Evolutionary conservation across 2,113 vertebrate species (phyloP), one percentile per base, ranked within the genome.

Genomic region (Rhabdornis inornatus): DNA sequence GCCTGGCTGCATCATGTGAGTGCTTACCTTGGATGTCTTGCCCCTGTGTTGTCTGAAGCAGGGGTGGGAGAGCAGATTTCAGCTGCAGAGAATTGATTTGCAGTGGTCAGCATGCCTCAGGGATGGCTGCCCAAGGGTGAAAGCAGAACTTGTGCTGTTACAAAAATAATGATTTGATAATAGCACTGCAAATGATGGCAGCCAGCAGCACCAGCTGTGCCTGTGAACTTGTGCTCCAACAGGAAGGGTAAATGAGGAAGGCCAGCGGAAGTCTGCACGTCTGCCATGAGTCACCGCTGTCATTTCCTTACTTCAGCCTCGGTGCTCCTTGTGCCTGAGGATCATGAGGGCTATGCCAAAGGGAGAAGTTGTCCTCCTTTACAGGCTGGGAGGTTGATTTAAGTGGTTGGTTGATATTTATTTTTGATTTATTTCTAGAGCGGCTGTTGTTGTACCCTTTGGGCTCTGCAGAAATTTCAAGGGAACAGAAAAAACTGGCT

Each of bases 321-420:
- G 0, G 2, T 7, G 3, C 63, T 68, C 2, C 31, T 6, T 7
- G 1, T 0, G 19, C 9, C 59, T 17, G 7, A 31, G 76, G 59
- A 44, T 13, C 30, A 21, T 2, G 3, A 33, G 47, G 53, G 8
- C 31, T 5, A 0, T 1, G 2, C 3, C 5, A 3, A 39, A 59
- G 42, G 65, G 47, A 63, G 35, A 68, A 24, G 9, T 0, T 33
- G 40, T 61, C 17, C 13, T 37, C 37, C 75, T 35, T 0, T 4
- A 14, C 21, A 23, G 33, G 8, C 55, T 75, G 42, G 15, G 24
- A n/a, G 23, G 15, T 20, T 59, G n/a, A n/a, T n/a, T n/a, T n/a
- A n/a, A n/a, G 28, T 1, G 19, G 4, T 24, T 17, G 50, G 3
- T 39, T 9, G n/a, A 5, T 31, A 28, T 6, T 35, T 60, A 2